Evolutionary conservation across 2,113 vertebrate genomes (phyloP).

Genomic region (Austrofundulus limnaeus): DNA sequence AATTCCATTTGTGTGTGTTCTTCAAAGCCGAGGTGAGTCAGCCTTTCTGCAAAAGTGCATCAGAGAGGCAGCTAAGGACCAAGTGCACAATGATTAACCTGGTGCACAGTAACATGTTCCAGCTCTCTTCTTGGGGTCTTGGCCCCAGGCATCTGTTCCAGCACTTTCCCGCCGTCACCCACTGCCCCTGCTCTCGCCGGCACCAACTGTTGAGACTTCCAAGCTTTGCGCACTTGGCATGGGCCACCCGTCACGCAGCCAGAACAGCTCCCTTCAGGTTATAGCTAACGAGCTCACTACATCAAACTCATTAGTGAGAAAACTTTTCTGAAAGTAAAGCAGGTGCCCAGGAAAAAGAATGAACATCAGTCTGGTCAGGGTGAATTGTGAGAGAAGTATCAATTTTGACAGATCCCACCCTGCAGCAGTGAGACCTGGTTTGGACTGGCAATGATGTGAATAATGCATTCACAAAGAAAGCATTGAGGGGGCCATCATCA

Average conservation of each 20-base stretch:
- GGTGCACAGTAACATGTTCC: constrained; percentile 54
- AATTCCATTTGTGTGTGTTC: constrained; percentile 16
- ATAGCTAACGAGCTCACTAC: constrained; percentile 79
- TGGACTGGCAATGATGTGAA: constrained; percentile 9
- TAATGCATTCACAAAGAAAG: constrained; percentile 15
- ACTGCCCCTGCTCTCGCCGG: constrained; percentile 59
- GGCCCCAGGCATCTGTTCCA: constrained; percentile 70
- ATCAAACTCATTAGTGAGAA: constrained; percentile 80
- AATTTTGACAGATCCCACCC: constrained; percentile 4
- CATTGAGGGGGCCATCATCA: constrained; percentile 6
- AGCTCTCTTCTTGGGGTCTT: constrained; percentile 61
- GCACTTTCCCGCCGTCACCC: constrained; percentile 58
- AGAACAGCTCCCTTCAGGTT: constrained; percentile 83
- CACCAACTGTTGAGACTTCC: constrained; percentile 70
- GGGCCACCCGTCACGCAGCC: constrained; percentile 66
- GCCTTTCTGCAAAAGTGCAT: constrained; percentile 29
- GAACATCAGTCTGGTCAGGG: constrained; percentile 32
- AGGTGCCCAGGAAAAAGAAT: constrained; percentile 58
- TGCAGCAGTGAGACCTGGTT: constrained; percentile 3
- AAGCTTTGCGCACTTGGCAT: constrained; percentile 74
- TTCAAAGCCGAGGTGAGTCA: constrained; percentile 43
- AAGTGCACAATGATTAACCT: constrained; percentile 76
- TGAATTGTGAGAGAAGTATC: constrained; percentile 21
- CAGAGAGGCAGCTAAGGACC: constrained; percentile 53
- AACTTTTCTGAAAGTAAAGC: constrained; percentile 66